phyloP scores from a whole-genome alignment of 2,888 invertebrate species.

The Leucophenga montana region DNA sequence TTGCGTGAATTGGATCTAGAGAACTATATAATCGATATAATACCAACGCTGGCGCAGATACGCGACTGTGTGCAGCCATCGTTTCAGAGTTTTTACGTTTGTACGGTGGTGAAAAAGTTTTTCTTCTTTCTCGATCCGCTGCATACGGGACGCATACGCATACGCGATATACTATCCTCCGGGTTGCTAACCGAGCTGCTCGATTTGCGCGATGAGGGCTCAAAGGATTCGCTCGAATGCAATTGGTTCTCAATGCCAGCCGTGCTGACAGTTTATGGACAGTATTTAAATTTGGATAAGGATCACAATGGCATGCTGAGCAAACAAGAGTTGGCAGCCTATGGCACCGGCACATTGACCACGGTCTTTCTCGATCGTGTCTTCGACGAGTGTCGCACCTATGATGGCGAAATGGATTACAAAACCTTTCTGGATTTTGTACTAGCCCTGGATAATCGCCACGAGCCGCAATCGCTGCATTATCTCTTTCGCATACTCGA shows the following conservation, averaged over 20 bases:
- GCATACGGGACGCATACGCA: conserved; percentile 89
- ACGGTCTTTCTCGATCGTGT: conserved; percentile 92
- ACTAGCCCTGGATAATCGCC: conserved; percentile 91
- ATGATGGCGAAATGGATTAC: conserved; percentile 97
- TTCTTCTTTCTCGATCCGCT: conserved; percentile 95
- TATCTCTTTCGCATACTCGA: conserved; percentile 94
- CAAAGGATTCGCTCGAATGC: conserved; percentile 87
- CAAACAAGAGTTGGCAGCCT: conserved; percentile 89
- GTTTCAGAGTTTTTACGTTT: conserved; percentile 96
- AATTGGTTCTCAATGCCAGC: conserved; percentile 95
- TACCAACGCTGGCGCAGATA: conserved; percentile 92
- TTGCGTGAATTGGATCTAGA: conserved; percentile 92
- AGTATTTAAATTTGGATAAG: conserved; percentile 93
- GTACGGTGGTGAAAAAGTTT: conserved; percentile 96
- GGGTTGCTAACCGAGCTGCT: conserved; percentile 90
- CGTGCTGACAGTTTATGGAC: conserved; percentile 92
- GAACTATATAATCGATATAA: conserved; percentile 93
- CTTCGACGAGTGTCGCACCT: conserved; percentile 95
- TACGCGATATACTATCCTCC: conserved; percentile 88
- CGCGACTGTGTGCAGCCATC: conserved; percentile 93
- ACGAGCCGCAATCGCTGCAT: conserved; percentile 91
- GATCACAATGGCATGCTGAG: conserved; percentile 98
- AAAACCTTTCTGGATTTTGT: conserved; percentile 97
- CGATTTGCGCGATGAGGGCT: conserved; percentile 89
- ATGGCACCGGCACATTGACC: conserved; percentile 93